These are phyloP conservation scores for Psittacula cyanocephala DNA, from an alignment of 2,113 vertebrate species.

Conservation along the genomic window DNA sequence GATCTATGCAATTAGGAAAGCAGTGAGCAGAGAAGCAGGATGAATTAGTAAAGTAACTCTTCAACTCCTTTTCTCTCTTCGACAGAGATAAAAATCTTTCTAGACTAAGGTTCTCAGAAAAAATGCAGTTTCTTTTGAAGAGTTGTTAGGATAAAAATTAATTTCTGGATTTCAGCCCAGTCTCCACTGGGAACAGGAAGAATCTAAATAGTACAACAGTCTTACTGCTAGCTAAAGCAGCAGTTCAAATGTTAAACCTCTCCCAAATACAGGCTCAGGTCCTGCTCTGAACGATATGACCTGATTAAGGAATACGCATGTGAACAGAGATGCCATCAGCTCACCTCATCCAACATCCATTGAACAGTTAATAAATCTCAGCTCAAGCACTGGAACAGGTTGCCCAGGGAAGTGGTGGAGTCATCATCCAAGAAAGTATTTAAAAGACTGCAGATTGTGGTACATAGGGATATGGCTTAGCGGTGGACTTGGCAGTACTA, in stretches of 20 bases:
- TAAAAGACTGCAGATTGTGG: background rate
- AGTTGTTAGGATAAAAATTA: background rate
- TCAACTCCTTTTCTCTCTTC: background rate
- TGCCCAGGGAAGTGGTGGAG: background rate
- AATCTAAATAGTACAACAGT: background rate
- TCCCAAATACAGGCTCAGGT: background rate
- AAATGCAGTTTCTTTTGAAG: background rate
- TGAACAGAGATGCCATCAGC: background rate
- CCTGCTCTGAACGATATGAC: background rate
- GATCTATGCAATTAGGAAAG: conserved; percentile 37
- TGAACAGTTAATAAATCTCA: background rate
- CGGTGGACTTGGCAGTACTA: background rate
- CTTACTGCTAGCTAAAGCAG: background rate
- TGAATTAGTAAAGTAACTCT: conserved; percentile 36
- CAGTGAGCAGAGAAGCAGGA: background rate
- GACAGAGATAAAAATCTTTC: background rate
- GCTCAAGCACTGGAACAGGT: background rate
- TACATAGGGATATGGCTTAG: background rate
- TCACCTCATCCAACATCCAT: background rate
- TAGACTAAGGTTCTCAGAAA: background rate
- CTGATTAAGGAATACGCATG: background rate
- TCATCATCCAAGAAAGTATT: background rate
- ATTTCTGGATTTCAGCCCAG: background rate
- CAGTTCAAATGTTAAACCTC: background rate
- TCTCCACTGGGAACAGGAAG: background rate